phyloP scores from a whole-genome alignment of 2,888 invertebrate species.

The Cosmorhoe ocellata region DNA sequence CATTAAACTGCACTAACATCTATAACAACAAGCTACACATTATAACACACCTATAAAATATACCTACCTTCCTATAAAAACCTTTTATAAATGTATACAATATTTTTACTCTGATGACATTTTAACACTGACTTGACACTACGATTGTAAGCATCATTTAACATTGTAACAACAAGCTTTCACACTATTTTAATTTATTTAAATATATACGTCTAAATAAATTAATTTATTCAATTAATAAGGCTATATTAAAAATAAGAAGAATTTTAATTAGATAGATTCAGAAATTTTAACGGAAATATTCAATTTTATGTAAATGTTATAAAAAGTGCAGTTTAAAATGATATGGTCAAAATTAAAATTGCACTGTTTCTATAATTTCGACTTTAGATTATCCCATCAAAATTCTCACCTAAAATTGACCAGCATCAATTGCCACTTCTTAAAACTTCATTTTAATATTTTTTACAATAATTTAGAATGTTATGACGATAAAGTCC shows the following conservation, averaged over 20 bases:
- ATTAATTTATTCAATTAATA: slow-evolving; percentile 3
- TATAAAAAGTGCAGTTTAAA: slow-evolving; percentile 12
- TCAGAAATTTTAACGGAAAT: neutral
- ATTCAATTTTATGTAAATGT: neutral
- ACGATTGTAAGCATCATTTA: slow-evolving; percentile 61
- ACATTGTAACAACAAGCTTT: slow-evolving; percentile 67
- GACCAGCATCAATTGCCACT: slow-evolving; percentile 53
- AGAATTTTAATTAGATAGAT: neutral
- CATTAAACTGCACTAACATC: slow-evolving; percentile 62
- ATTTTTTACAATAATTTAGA: slow-evolving; percentile 61
- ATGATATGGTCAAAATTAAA: slow-evolving; percentile 24
- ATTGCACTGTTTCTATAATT: slow-evolving; percentile 13
- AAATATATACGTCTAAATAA: neutral
- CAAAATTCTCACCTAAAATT: slow-evolving; percentile 61
- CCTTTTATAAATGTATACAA: slow-evolving; percentile 77
- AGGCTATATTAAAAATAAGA: slow-evolving; percentile 6
- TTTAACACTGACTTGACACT: slow-evolving; percentile 62
- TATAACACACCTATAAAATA: slow-evolving; percentile 39
- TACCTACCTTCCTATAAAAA: slow-evolving; percentile 59
- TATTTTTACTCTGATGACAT: slow-evolving; percentile 45
- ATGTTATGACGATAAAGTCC: slow-evolving; percentile 44
- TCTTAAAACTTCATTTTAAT: neutral
- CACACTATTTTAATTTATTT: slow-evolving; percentile 31
- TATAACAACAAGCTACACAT: slow-evolving; percentile 62
- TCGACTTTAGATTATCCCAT: slow-evolving; percentile 17